Percentiles rank a stretch among this genome's conserved stretches.
Conservation (phyloP, 2,888 invertebrate species). For the Desoria tigrina region DNA sequence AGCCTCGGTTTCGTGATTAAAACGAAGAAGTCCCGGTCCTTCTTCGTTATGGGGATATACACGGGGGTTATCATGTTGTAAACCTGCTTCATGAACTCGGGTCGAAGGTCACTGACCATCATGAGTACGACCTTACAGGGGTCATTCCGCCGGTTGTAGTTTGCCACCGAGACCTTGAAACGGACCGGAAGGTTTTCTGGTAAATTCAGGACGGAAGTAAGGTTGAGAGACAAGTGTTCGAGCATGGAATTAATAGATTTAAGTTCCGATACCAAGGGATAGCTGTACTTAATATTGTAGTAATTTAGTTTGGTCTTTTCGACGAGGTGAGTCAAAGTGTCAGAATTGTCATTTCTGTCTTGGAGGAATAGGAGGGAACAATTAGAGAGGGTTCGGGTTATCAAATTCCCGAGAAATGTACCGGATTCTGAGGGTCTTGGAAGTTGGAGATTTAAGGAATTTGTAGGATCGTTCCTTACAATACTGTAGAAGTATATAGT, state of each 20-base stretch:
- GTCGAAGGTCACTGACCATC: conserved; percentile 27
- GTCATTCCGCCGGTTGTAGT: conserved; percentile 23
- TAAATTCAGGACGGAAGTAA: conserved; percentile 6
- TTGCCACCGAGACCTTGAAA: conserved; percentile 24
- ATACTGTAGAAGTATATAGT: no score
- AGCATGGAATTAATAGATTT: not conserved
- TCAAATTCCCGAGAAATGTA: no score
- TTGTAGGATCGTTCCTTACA: no score
- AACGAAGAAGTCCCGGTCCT: conserved; percentile 36
- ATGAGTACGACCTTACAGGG: conserved; percentile 29
- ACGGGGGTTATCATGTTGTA: conserved; percentile 32
- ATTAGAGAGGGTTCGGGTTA: no score
- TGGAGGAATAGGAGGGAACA: conserved; percentile 32
- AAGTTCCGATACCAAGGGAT: not conserved
- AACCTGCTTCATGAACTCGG: conserved; percentile 24
- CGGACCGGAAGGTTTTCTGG: conserved; percentile 14
- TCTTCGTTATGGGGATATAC: conserved; percentile 34
- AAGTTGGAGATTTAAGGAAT: no score
- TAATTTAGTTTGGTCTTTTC: not conserved
- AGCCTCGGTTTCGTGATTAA: conserved; percentile 20
- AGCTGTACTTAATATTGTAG: conserved; percentile 7
- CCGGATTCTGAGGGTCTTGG: no score
- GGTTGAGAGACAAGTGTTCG: conserved; percentile 2
- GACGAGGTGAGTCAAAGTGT: conserved; percentile 22
- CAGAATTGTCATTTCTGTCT: conserved; percentile 30